Evolutionary conservation across 2,797 vertebrate species (phyloP), one percentile per base, ranked within the genome.

Genomic region (Silurus aristotelis): DNA sequence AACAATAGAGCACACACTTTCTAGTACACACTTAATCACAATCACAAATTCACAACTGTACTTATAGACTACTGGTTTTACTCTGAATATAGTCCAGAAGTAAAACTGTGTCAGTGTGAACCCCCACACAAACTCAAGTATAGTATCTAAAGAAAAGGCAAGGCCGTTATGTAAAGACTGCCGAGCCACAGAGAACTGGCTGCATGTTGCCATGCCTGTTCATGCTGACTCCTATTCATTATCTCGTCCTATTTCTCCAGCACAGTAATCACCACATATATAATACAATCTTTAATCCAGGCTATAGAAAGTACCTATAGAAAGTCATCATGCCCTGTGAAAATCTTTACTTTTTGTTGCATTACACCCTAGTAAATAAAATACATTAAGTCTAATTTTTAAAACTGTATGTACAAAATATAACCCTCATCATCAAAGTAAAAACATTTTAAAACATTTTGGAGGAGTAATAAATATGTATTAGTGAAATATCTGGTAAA

Each of bases 121-220:
- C 13, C 19, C 12, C 83, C 80, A 80, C 61, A 77, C 38, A 84
- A 52, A 80, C 67, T 48, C 48, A 87, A 82, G 86, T 83, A 83
- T 83, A 70, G 80, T 61, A 82, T 70, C 89, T 90, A 89, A 83
- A 88, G 83, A 55, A 64, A 83, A 88, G 78, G 87, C 83, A 79
- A 90, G 85, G 91, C 85, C 89, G 87, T 91, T 86, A 89, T 89
- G 89, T 81, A 80, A 88, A 90, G 87, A 90, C 91, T 60, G 92
- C 90, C 82, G 83, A 91, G 85, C 88, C 91, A 89, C 70, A 67
- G 88, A 55, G 55, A 92, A 90, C 90, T 68, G 72, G 88, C 48
- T 84, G 55, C 64, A 5, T 13, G 79, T 43, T 61, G 31, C 27
- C 31, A 68, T 82, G 83, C 68, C 84, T 76, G 58, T 60, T 78